phyloP scores from a whole-genome alignment of 2,797 vertebrate genomes.

The Ceryle rudis region DNA sequence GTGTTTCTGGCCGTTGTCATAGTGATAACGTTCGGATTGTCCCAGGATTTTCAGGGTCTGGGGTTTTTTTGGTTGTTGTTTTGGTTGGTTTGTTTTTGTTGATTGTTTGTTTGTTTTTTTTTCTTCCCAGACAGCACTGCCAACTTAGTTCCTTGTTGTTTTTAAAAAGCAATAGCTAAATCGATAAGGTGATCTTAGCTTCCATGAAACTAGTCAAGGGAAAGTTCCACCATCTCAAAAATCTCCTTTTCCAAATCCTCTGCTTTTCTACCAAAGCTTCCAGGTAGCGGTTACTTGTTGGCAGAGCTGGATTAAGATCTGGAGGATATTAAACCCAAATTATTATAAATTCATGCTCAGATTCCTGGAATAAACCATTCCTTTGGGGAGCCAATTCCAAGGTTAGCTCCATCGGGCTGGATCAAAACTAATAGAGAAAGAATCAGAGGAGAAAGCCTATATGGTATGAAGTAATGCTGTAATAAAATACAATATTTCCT shows the following conservation, averaged over 20 bases:
- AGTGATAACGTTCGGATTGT: not conserved
- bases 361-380: not conserved
- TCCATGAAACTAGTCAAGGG: not conserved
- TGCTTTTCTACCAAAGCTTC: not conserved
- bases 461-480: not conserved
- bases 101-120: not conserved
- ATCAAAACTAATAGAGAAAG: not conserved
- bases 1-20: not conserved
- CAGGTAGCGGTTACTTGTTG: rapidly evolving
- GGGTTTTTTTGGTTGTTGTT: rapidly evolving
- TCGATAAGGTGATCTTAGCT: not conserved
- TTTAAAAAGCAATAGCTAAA: not conserved
- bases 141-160: not conserved
- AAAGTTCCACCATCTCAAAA: not conserved
- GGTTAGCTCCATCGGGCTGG: not conserved
- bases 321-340: not conserved
- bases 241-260: not conserved
- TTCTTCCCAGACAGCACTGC: rapidly evolving
- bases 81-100: rapidly evolving
- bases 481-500: not conserved
- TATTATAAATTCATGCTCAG: rapidly evolving
- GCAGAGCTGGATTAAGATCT: not conserved
- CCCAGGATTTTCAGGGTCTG: not conserved
- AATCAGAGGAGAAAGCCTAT: not conserved
- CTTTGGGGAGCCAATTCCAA: not conserved